Percentiles rank a stretch among this genome's conserved stretches.
These are phyloP conservation scores for Hesperia comma DNA, from an alignment of 2,888 invertebrate genomes.

Conservation along the genomic window DNA sequence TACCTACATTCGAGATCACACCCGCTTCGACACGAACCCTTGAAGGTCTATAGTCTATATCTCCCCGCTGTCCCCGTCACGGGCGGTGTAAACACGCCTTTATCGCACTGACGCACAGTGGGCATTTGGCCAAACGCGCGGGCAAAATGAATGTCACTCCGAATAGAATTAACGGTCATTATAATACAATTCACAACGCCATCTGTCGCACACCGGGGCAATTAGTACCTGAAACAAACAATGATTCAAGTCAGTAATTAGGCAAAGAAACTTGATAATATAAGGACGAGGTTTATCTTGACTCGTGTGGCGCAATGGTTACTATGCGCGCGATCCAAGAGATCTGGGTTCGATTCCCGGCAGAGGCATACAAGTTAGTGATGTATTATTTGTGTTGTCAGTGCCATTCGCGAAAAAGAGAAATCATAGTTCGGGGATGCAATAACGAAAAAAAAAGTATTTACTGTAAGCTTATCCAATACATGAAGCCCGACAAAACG, in stretches of 20 bases:
- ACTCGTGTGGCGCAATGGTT: no score
- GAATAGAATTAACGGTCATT: constrained; percentile 60
- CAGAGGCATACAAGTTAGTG: no score
- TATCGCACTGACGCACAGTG: constrained; percentile 50
- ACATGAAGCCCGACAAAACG: not conserved
- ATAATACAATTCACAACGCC: constrained; percentile 41
- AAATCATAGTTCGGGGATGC: no score
- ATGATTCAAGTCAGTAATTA: constrained; percentile 17
- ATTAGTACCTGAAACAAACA: constrained; percentile 60
- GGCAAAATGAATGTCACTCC: constrained; percentile 62
- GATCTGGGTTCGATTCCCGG: no score
- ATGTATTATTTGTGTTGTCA: no score
- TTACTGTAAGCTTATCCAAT: not conserved
- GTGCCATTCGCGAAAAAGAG: no score
- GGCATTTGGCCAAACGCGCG: constrained; percentile 61
- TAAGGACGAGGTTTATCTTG: no score
- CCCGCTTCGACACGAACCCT: not conserved
- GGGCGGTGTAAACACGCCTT: constrained; percentile 30
- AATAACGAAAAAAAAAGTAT: no score
- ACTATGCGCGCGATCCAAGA: no score
- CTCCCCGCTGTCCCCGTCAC: not conserved
- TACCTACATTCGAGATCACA: not conserved
- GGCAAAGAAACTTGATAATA: not conserved
- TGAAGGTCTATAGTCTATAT: constrained; percentile 6
- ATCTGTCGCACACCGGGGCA: constrained; percentile 23